Evolutionary conservation across 2,113 vertebrate genomes (phyloP).

Genomic region (Stictonetta naevosa): DNA sequence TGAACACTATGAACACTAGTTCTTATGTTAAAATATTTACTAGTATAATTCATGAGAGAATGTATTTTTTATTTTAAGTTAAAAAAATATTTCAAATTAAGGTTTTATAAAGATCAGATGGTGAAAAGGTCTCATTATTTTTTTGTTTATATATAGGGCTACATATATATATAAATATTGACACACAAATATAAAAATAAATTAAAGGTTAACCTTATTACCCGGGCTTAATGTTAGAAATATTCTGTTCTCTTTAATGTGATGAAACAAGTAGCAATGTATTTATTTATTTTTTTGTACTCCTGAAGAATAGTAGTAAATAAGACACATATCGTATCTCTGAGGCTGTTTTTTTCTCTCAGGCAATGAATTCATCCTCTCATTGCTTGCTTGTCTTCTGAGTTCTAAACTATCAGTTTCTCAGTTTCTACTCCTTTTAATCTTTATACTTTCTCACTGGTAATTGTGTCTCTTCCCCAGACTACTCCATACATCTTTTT

Average conservation of each 20-base stretch:
- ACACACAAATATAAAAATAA: background rate
- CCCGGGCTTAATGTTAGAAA: background rate
- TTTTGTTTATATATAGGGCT: fast-evolving
- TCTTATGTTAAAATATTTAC: background rate
- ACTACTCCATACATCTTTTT: background rate
- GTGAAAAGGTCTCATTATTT: background rate
- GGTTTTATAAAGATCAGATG: background rate
- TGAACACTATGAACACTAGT: background rate
- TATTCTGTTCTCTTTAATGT: background rate
- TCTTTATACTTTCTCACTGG: background rate
- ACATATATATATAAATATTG: no score
- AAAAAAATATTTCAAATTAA: background rate
- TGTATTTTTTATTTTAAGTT: background rate
- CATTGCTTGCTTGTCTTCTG: background rate
- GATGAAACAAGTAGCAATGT: background rate
- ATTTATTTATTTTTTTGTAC: background rate
- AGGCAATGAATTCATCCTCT: background rate
- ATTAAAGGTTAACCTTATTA: background rate
- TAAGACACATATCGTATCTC: background rate
- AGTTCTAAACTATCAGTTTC: background rate
- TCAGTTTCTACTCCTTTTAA: background rate
- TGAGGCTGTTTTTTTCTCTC: background rate
- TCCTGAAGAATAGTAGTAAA: background rate
- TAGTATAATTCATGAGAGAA: background rate
- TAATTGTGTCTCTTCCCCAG: background rate